A percentile compares a stretch with the other conserved stretches of the same genome.
These are phyloP conservation scores for Encarsia formosa DNA, from an alignment of 2,888 invertebrate species.

Conservation along the genomic window DNA sequence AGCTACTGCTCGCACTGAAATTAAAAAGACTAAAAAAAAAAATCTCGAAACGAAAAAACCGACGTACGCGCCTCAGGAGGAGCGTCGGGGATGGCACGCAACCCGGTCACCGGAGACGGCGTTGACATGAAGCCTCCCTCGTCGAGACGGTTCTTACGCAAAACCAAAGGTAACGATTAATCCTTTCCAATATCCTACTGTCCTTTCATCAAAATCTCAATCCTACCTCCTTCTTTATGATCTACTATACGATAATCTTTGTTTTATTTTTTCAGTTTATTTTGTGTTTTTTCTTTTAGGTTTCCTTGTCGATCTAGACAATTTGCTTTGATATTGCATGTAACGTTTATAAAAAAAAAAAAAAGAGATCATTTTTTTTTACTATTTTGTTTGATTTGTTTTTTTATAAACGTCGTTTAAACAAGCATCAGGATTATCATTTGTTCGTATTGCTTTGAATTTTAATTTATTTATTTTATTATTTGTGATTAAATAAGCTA, in stretches of 20 bases:
- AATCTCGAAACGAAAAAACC: constrained; percentile 1
- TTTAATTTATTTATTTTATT: too few relatives aligned
- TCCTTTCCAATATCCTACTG: neutral
- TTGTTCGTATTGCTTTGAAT: too few relatives aligned
- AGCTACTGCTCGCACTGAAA: neutral
- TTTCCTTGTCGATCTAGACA: constrained; percentile 4
- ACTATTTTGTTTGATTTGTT: too few relatives aligned
- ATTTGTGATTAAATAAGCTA: too few relatives aligned
- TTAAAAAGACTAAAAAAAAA: constrained; percentile 8
- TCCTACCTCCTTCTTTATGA: neutral
- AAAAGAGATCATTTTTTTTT: too few relatives aligned
- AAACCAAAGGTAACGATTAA: constrained; percentile 45
- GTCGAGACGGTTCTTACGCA: constrained; percentile 50
- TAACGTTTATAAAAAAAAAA: too few relatives aligned
- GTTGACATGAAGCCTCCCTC: constrained; percentile 53
- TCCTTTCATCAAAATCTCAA: neutral
- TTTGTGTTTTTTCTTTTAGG: neutral
- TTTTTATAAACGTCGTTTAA: too few relatives aligned
- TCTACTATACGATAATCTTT: neutral
- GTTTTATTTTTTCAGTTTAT: neutral
- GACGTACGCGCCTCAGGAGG: constrained; percentile 40
- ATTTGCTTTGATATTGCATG: too few relatives aligned
- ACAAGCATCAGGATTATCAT: too few relatives aligned
- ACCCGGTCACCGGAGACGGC: constrained; percentile 63
- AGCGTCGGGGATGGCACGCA: constrained; percentile 55